These are phyloP conservation scores for Pyrocephalus nanus DNA, from an alignment of 2,797 vertebrate species.

Conservation along the genomic window DNA sequence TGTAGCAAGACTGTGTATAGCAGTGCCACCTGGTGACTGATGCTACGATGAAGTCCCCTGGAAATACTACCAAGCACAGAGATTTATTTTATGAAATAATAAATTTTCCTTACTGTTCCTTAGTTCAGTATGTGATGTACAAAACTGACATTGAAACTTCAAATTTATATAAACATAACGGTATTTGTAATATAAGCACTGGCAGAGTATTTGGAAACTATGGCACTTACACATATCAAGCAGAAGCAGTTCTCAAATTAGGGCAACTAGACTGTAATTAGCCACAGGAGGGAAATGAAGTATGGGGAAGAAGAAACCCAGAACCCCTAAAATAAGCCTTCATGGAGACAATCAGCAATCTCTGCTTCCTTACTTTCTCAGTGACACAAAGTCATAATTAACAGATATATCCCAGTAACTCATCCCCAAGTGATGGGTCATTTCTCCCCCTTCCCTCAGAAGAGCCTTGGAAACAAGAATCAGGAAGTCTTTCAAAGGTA, in stretches of 20 bases:
- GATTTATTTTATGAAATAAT: neutral
- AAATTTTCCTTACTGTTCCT: neutral
- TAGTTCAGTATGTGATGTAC: neutral
- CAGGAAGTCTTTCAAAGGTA: neutral
- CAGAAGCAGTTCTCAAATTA: neutral
- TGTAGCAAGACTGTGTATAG: neutral
- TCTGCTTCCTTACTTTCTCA: neutral
- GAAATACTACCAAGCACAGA: neutral
- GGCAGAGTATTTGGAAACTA: neutral
- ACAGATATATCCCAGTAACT: neutral
- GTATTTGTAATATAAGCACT: neutral
- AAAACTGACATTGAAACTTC: neutral
- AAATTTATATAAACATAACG: neutral
- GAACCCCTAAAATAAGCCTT: neutral
- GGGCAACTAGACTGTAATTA: neutral
- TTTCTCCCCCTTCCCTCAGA: neutral
- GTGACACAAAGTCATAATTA: neutral
- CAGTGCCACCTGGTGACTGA: constrained; percentile 49
- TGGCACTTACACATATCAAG: neutral
- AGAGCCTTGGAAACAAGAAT: neutral
- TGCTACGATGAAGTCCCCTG: neutral
- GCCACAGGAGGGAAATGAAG: neutral
- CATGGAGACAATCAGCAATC: neutral
- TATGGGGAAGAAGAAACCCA: neutral
- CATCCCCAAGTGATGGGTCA: neutral